A percentile compares a stretch with the other conserved stretches of the same genome.
Conservation (phyloP, 2,888 invertebrate genomes). For the Malthinus seriepunctatus region DNA sequence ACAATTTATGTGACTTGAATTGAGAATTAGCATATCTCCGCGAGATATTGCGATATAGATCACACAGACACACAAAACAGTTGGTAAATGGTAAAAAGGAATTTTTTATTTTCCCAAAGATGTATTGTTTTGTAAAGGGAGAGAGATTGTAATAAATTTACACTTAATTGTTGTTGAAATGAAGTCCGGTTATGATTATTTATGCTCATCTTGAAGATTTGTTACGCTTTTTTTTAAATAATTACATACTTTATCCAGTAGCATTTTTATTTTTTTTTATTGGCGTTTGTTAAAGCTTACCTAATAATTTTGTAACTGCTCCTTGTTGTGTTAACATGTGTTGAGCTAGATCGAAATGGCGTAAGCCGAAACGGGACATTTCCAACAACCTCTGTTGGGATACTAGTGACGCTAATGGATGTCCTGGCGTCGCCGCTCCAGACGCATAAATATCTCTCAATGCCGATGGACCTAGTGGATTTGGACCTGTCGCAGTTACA, state of each 20-base stretch:
- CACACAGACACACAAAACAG: constrained; percentile 36
- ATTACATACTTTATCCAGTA: background rate
- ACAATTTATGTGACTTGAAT: constrained; percentile 40
- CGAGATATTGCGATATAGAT: constrained; percentile 41
- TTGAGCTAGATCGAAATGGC: constrained; percentile 89
- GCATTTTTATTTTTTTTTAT: too few relatives aligned
- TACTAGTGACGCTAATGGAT: constrained; percentile 72
- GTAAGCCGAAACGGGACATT: constrained; percentile 76
- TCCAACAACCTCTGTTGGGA: constrained; percentile 81
- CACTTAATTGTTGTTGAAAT: constrained; percentile 54
- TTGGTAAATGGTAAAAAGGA: constrained; percentile 37
- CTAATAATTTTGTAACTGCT: constrained; percentile 86
- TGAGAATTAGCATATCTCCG: constrained; percentile 42
- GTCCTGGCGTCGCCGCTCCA: constrained; percentile 55
- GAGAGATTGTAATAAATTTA: constrained; percentile 49
- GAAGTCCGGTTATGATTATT: constrained; percentile 28
- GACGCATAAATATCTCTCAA: constrained; percentile 53
- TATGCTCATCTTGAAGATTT: constrained; percentile 44
- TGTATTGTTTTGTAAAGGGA: constrained; percentile 44
- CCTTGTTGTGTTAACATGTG: constrained; percentile 91
- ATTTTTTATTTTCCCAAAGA: constrained; percentile 33
- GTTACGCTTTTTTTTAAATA: constrained; percentile 38
- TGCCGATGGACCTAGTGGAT: constrained; percentile 51
- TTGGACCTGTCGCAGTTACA: constrained; percentile 42
- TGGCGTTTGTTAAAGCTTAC: constrained; percentile 59